phyloP scores from a whole-genome alignment of 2,888 invertebrate species.

The Epicampocera succincta region DNA sequence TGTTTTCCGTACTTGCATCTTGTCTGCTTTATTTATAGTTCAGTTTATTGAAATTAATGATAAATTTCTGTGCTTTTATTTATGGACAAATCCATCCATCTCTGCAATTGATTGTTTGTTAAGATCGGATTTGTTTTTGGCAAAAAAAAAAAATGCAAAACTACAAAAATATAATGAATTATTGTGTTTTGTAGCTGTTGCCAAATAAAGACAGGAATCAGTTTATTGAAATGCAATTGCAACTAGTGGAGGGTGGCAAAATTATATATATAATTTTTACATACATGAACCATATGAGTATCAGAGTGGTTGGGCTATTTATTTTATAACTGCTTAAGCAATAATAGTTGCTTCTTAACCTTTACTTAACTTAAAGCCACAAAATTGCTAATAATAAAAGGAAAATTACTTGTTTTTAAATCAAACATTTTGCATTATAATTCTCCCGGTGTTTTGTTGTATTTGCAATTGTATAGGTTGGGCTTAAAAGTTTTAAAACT shows the following conservation, averaged over 20 bases:
- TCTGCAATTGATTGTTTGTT: slow-evolving; percentile 44
- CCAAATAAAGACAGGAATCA: slow-evolving; percentile 38
- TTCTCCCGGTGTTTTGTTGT: too few species aligned
- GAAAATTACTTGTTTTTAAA: too few species aligned
- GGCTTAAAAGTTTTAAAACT: too few species aligned
- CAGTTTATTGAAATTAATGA: slow-evolving; percentile 58
- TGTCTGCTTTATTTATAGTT: slow-evolving; percentile 28
- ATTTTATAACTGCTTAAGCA: too few species aligned
- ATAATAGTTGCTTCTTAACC: too few species aligned
- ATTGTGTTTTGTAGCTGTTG: slow-evolving; percentile 32
- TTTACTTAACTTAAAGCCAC: too few species aligned
- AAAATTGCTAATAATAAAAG: too few species aligned
- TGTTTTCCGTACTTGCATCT: not conserved
- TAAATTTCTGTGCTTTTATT: slow-evolving; percentile 57
- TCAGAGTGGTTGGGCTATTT: too few species aligned
- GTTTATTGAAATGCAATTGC: slow-evolving; percentile 36
- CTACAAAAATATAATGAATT: slow-evolving; percentile 31
- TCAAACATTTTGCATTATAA: too few species aligned
- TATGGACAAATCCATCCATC: slow-evolving; percentile 60
- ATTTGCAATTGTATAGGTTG: too few species aligned
- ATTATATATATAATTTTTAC: too few species aligned
- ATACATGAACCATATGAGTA: too few species aligned
- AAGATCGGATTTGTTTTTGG: slow-evolving; percentile 29
- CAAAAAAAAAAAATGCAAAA: not conserved
- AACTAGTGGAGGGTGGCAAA: not conserved